Evolutionary conservation across 2,888 invertebrate genomes (phyloP).

Genomic region (Suillia variegata): DNA sequence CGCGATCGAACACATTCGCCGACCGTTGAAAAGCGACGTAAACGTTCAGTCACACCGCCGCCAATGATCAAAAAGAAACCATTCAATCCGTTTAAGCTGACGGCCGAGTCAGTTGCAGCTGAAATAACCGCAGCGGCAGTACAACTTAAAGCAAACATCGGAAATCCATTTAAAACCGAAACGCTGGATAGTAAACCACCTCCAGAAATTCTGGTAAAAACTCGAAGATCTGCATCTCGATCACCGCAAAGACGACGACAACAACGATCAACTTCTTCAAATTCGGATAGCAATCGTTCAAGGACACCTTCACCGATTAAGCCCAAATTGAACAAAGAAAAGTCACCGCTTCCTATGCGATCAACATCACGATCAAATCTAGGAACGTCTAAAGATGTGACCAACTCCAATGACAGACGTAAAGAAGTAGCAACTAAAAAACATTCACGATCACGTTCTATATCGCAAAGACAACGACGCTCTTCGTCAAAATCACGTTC

Average conservation of each 20-base stretch:
- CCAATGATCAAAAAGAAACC: constrained; percentile 23
- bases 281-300: constrained; percentile 30
- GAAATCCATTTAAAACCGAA: constrained; percentile 30
- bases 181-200: constrained; percentile 20
- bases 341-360: constrained; percentile 13
- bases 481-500: constrained; percentile 11
- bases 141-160: neutral
- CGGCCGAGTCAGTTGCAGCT: constrained; percentile 42
- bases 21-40: constrained; percentile 11
- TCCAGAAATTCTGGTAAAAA: constrained; percentile 12
- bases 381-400: too few species aligned
- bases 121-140: constrained; percentile 23
- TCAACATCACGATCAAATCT: too few species aligned
- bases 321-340: constrained; percentile 12
- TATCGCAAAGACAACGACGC: neutral
- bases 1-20: constrained; percentile 7
- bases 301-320: constrained; percentile 55
- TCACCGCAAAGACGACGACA: constrained; percentile 17
- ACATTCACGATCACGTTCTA: constrained; percentile 34
- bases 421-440: too few species aligned
- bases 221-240: too few species aligned
- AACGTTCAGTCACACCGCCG: constrained; percentile 27
- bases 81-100: constrained; percentile 48
- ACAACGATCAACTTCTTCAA: constrained; percentile 21
- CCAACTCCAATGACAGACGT: too few species aligned